Evolutionary conservation across 2,113 vertebrate genomes (phyloP).

Genomic region (Merops nubicus): DNA sequence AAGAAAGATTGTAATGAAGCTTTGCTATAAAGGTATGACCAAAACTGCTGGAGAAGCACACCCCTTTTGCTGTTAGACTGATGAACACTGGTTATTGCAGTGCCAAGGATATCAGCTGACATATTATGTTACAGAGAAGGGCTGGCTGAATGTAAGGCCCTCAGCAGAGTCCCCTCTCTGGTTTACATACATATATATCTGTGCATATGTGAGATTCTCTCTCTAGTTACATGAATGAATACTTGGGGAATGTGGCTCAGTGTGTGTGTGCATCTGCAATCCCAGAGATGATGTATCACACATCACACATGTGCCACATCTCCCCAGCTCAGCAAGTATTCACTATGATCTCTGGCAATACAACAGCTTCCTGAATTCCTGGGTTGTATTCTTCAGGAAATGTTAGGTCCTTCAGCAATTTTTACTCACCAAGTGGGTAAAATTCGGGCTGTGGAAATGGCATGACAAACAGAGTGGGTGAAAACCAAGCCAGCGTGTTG

Average conservation of each 20-base stretch:
- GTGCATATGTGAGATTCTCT: not conserved
- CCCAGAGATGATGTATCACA: rapidly evolving
- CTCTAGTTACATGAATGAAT: not conserved
- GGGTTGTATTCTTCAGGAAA: not conserved
- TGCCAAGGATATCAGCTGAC: not conserved
- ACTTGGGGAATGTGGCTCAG: not conserved
- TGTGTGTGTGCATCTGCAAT: not conserved
- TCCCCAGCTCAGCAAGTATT: not conserved
- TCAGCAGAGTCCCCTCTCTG: not conserved
- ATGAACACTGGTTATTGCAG: not conserved
- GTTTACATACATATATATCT: not conserved
- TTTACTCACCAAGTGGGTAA: not conserved
- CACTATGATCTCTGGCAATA: not conserved
- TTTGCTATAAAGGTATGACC: not conserved
- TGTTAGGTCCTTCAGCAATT: not conserved
- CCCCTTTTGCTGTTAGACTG: not conserved
- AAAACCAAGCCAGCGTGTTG: not conserved
- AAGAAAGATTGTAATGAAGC: not conserved
- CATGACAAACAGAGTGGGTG: not conserved
- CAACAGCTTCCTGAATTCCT: not conserved
- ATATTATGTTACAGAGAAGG: not conserved
- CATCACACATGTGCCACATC: not conserved
- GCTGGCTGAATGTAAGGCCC: not conserved
- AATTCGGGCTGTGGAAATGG: not conserved
- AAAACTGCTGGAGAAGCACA: not conserved